These are phyloP conservation scores for Pontoporia blainvillei DNA, from an alignment of 2,113 vertebrate genomes.

Conservation along the genomic window DNA sequence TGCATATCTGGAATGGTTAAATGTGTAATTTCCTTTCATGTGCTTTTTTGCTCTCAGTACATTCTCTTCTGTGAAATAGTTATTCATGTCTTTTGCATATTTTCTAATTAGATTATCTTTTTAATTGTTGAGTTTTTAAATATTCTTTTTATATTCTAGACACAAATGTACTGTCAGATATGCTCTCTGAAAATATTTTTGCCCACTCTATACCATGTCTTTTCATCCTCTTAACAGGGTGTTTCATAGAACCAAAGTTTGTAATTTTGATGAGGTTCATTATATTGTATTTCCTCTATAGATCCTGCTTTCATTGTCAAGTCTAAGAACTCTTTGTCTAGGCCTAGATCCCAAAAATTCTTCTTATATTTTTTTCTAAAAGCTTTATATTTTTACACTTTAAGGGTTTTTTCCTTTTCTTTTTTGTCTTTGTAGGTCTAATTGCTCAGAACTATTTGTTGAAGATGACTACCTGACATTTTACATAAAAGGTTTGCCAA, in stretches of 20 bases:
- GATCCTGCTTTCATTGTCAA: not conserved
- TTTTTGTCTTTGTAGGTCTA: not conserved
- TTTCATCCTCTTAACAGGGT: not conserved
- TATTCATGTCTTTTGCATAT: not conserved
- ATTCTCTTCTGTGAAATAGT: not conserved
- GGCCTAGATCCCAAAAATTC: not conserved
- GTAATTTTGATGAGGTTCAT: not conserved
- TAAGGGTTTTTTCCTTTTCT: not conserved
- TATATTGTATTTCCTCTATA: not conserved
- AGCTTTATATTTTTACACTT: not conserved
- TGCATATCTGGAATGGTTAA: not conserved
- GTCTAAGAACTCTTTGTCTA: not conserved
- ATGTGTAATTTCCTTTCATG: not conserved
- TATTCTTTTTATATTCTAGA: not conserved
- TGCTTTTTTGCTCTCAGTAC: not conserved
- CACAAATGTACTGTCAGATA: not conserved
- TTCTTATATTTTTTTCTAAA: not conserved
- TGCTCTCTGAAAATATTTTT: not conserved
- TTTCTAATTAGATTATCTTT: not conserved
- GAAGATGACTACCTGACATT: not conserved
- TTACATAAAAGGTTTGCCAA: not conserved
- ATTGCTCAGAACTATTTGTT: not conserved
- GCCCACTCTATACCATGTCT: not conserved
- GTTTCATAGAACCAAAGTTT: not conserved
- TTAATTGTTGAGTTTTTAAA: not conserved